Percentiles rank a stretch among this genome's conserved stretches.
Conservation (phyloP, 2,113 vertebrate genomes). For the Ranitomeya variabilis region DNA sequence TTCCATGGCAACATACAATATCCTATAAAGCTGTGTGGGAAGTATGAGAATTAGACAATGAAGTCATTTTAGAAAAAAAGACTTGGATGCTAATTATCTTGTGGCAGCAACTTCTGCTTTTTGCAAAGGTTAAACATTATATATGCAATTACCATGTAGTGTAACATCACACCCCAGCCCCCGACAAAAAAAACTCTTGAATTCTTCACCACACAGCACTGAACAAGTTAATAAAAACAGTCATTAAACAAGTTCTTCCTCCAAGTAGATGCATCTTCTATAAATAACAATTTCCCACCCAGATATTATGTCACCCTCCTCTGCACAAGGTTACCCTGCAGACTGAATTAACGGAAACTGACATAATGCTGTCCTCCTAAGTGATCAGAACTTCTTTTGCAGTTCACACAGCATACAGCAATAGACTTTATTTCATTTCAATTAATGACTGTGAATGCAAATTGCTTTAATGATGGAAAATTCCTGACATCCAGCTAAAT, state of each 20-base stretch:
- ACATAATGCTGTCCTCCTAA: background rate
- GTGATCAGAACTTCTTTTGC: background rate
- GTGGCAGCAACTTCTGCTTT: constrained; percentile 40
- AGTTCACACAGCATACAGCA: background rate
- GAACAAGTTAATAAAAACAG: background rate
- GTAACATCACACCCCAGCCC: constrained; percentile 15
- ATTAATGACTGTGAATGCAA: constrained; percentile 4
- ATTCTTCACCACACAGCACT: too few relatives aligned
- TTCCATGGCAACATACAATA: constrained; percentile 54
- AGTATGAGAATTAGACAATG: constrained; percentile 56
- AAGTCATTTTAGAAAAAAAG: constrained; percentile 52
- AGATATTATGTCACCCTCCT: constrained; percentile 11
- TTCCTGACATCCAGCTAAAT: constrained; percentile 31
- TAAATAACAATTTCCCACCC: constrained; percentile 10
- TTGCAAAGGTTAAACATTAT: constrained; percentile 33
- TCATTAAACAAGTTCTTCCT: constrained; percentile 33
- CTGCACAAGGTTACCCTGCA: background rate
- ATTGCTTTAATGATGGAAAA: constrained; percentile 34
- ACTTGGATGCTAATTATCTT: constrained; percentile 52
- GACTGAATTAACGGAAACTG: background rate
- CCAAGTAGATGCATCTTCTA: background rate
- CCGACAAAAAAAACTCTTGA: background rate
- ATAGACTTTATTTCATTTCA: constrained; percentile 7
- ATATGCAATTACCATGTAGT: constrained; percentile 32
- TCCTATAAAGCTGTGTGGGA: constrained; percentile 57